A percentile compares a stretch with the other conserved stretches of the same genome.
Conservation (phyloP, 2,797 vertebrate species). For the Vireo griseus region DNA sequence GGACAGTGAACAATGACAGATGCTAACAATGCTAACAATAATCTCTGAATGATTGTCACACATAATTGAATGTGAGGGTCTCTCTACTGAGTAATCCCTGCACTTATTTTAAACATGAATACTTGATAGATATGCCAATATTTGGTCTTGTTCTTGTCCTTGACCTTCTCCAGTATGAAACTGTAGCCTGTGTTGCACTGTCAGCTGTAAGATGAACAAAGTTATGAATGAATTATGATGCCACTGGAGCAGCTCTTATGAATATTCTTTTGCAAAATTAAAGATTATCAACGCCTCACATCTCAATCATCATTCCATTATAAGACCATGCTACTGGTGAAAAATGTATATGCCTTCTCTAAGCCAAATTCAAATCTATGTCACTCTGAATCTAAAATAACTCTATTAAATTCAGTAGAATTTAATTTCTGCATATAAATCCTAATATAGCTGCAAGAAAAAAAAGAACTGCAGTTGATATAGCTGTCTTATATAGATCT, state of each 20-base stretch:
- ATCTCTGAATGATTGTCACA: neutral
- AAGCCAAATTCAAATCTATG: neutral
- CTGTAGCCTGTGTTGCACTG: neutral
- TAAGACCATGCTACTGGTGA: neutral
- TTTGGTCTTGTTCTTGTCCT: neutral
- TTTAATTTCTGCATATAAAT: neutral
- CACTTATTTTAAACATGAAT: neutral
- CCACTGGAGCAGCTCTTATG: neutral
- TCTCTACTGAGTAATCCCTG: neutral
- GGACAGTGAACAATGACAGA: neutral
- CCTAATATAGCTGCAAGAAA: neutral
- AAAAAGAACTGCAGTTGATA: neutral
- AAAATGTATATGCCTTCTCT: neutral
- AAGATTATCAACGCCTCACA: neutral
- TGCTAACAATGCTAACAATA: neutral
- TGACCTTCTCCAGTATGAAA: neutral
- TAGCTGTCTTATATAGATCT: neutral
- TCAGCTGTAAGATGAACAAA: neutral
- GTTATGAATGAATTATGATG: neutral
- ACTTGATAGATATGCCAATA: neutral
- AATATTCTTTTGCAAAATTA: neutral
- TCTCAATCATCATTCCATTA: neutral
- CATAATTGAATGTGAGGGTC: neutral
- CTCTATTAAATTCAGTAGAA: neutral
- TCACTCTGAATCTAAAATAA: neutral